Base-by-base conservation (phyloP, 2,113 vertebrate species). In the Paramormyrops kingsleyae region DNA sequence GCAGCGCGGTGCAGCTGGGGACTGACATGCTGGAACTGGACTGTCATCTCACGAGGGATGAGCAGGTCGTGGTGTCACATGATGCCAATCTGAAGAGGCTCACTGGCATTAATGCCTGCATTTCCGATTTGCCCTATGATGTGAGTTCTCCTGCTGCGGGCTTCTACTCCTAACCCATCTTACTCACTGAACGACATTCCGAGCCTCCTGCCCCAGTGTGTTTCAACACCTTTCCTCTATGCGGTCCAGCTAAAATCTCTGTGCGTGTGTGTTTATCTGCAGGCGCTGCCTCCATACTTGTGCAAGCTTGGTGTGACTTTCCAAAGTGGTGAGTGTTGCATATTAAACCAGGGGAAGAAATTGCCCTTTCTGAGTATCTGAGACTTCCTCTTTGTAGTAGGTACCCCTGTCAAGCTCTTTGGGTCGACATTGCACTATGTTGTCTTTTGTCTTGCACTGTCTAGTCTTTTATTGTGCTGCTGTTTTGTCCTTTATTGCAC, bases 21-120 rank as follows among this genome's bases (percentile, higher is more conserved):
- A 99, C 98, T 3, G 98, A 99, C 93, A 99, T 99, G 99, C 80
- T 99, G 95, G 99, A 99, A 94, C 89, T 99, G 87, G 99, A 99
- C 90, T 99, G 99, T 93, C 98, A 99, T 93, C 94, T 99, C 91
- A 99, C 99, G 0, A 98, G 97, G 92, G 99, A 99, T 59, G 97
- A 97, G 62, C 95, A 99, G 92, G 98, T 99, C n/a, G 98, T 99
- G 46, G 98, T 99, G 88, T 97, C 97, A 35, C 99, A 99, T 27
- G 99, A 99, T 88, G 93, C 95, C 91, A 97, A 97, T 92, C 94
- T 99, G 89, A 97, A 94, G 94, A 96, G 98, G 92, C 95, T 96
- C 4, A 99, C 98, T 0, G 98, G 99, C 17, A 77, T 99, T 1
- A 96, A 97, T 42, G 94, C 96, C 77, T 94, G 96, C 91, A 97